Percentiles rank a stretch among this genome's conserved stretches.
Conservation (phyloP, 2,797 vertebrate genomes). For the Chelon labrosus region DNA sequence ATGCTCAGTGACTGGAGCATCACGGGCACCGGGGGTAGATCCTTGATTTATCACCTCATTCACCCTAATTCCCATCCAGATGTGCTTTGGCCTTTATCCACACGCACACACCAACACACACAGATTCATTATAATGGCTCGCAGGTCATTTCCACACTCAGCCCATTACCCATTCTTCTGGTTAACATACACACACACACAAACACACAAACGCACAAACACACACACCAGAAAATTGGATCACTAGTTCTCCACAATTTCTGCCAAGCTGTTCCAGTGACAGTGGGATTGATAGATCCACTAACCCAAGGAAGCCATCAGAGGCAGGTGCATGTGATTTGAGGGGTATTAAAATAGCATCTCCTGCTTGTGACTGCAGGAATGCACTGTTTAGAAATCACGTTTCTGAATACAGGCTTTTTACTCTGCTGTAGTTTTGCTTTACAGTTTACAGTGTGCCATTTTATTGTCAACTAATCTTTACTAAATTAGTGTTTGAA, state of each 20-base stretch:
- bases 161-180: constrained; percentile 73
- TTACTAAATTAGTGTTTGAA: not conserved
- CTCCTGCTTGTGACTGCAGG: constrained; percentile 11
- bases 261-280: constrained; percentile 62
- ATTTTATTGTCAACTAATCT: constrained; percentile 2
- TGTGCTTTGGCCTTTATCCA: constrained; percentile 79
- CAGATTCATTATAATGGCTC: constrained; percentile 77
- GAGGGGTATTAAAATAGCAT: constrained; percentile 20
- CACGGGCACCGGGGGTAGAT: constrained; percentile 62
- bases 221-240: constrained; percentile 66
- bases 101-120: constrained; percentile 34
- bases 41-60: constrained; percentile 85
- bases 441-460: not conserved
- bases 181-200: constrained; percentile 50
- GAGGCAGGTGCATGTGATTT: constrained; percentile 30
- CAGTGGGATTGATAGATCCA: constrained; percentile 66
- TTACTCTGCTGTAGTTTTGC: not conserved
- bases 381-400: constrained; percentile 12
- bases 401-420: not conserved
- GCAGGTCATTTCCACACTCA: constrained; percentile 64
- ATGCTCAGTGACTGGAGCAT: constrained; percentile 84
- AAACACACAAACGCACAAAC: constrained; percentile 25
- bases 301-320: constrained; percentile 16
- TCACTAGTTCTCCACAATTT: constrained; percentile 64
- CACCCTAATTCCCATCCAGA: constrained; percentile 84